A percentile compares a stretch with the other conserved stretches of the same genome.
Conservation (phyloP, 2,113 vertebrate species). For the Podarcis raffonei region DNA sequence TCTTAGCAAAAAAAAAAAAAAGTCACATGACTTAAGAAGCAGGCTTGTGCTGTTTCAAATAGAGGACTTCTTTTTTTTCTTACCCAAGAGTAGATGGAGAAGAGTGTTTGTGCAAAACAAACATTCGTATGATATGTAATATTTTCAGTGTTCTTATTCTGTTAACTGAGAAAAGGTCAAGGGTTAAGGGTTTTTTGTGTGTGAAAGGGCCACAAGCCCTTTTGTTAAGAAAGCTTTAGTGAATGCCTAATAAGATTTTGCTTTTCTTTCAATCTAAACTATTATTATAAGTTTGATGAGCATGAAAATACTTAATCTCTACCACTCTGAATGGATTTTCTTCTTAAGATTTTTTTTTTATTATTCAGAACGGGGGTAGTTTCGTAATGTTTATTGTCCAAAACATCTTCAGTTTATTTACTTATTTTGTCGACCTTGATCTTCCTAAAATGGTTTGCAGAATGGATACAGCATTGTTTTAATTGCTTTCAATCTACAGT, state of each 20-base stretch:
- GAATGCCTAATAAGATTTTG: slow-evolving; percentile 72
- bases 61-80: slow-evolving; percentile 48
- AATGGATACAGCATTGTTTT: slow-evolving; percentile 42
- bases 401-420: background rate
- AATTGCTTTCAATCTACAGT: background rate
- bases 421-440: background rate
- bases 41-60: slow-evolving; percentile 80
- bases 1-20: slow-evolving; percentile 73
- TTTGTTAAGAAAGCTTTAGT: slow-evolving; percentile 76
- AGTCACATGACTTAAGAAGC: slow-evolving; percentile 90
- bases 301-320: slow-evolving; percentile 64
- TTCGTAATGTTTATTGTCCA: background rate
- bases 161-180: slow-evolving; percentile 80
- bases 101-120: slow-evolving; percentile 62
- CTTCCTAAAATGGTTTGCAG: background rate
- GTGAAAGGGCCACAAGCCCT: slow-evolving; percentile 72
- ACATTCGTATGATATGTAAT: slow-evolving; percentile 57
- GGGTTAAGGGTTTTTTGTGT: slow-evolving; percentile 80
- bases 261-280: slow-evolving; percentile 54
- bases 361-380: background rate
- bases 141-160: slow-evolving; percentile 68
- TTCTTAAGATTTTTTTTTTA: background rate
- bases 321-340: slow-evolving; percentile 48
- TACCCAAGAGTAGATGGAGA: slow-evolving; percentile 47
- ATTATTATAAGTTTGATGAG: slow-evolving; percentile 60